phyloP scores from a whole-genome alignment of 2,113 vertebrate species.

The Macroglossus sobrinus region DNA sequence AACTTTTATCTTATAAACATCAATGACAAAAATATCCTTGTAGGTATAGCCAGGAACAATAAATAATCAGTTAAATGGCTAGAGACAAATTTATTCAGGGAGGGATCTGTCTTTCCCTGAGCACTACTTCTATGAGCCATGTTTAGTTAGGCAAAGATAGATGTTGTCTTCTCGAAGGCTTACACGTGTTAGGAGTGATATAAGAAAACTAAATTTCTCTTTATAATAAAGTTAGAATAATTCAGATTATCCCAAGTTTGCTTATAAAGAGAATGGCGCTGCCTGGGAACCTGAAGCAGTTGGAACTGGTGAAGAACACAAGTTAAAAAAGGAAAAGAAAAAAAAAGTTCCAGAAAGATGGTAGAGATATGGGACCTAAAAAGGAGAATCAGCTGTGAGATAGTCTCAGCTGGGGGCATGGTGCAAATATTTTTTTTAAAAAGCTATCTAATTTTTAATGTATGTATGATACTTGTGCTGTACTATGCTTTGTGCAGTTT shows the following conservation, averaged over 20 bases:
- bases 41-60: background rate
- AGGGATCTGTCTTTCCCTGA: background rate
- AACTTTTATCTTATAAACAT: conserved; percentile 35
- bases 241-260: background rate
- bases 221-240: background rate
- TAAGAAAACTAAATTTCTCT: background rate
- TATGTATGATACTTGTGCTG: background rate
- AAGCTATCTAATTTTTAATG: background rate
- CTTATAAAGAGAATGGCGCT: background rate
- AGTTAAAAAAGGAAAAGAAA: fast-evolving
- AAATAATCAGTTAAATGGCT: background rate
- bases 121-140: background rate
- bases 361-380: background rate
- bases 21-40: background rate
- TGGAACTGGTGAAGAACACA: background rate
- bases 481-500: background rate
- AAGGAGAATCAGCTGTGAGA: background rate
- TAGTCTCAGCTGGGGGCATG: background rate
- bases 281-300: background rate
- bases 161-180: background rate
- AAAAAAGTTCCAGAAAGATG: background rate
- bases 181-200: background rate
- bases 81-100: background rate
- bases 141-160: background rate
- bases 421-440: background rate